Evolutionary conservation across 2,113 vertebrate genomes (phyloP).

Genomic region (Boulengeromyrus knoepffleri): DNA sequence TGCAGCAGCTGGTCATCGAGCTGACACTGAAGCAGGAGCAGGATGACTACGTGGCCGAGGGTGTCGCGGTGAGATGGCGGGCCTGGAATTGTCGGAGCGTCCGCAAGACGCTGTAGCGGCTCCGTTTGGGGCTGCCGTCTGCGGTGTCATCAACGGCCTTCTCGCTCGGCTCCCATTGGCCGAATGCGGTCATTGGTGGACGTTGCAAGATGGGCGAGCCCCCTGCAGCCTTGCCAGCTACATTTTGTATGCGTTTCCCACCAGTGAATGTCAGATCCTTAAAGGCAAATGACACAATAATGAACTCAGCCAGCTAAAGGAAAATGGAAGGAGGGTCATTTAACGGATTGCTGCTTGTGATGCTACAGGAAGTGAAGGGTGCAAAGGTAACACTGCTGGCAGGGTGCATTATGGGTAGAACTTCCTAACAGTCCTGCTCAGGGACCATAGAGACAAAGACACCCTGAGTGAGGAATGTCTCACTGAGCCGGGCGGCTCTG

Average conservation of each 20-base stretch:
- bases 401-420: neutral
- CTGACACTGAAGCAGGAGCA: slow-evolving; percentile 92
- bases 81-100: neutral
- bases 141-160: neutral
- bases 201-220: neutral
- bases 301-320: too few species aligned
- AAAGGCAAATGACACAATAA: neutral
- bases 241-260: neutral
- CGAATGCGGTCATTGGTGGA: neutral
- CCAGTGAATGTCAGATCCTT: neutral
- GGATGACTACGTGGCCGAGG: slow-evolving; percentile 59
- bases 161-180: neutral
- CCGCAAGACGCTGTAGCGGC: neutral
- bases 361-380: neutral
- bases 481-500: neutral
- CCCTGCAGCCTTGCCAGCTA: neutral
- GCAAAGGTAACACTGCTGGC: neutral
- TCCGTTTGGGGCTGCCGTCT: neutral
- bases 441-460: neutral
- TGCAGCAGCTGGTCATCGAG: slow-evolving; percentile 95
- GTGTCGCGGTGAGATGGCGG: neutral
- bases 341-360: neutral
- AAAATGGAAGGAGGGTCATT: neutral
- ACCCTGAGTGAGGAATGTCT: neutral
- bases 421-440: neutral